phyloP scores from a whole-genome alignment of 2,113 vertebrate species.

The Rhabdomys dilectus region DNA sequence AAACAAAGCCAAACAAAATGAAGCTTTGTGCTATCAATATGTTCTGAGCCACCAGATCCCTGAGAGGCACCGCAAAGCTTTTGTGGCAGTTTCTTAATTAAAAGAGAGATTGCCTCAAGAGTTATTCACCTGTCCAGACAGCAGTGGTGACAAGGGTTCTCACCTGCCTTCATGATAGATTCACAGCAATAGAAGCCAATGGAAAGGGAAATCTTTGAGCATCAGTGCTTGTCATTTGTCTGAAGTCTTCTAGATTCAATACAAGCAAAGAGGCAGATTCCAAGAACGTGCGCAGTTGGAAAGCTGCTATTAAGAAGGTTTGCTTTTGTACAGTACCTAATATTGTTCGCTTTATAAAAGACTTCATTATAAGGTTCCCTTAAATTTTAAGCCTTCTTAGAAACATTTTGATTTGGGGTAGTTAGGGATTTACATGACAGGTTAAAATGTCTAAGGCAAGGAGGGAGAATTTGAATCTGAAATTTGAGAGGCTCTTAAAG shows the following conservation, averaged over 20 bases:
- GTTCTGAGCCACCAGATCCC: not conserved
- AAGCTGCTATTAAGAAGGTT: not conserved
- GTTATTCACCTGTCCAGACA: slow-evolving; percentile 15
- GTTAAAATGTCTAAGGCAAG: not conserved
- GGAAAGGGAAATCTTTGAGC: not conserved
- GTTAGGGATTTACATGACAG: slow-evolving; percentile 19
- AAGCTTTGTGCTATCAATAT: not conserved
- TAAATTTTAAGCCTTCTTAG: slow-evolving; percentile 48
- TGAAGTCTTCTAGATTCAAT: slow-evolving; percentile 25
- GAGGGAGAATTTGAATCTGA: slow-evolving; percentile 48
- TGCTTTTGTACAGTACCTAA: not conserved
- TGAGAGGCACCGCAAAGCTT: slow-evolving; percentile 48
- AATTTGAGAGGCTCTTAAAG: not conserved
- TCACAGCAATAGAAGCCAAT: not conserved
- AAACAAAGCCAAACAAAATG: not conserved
- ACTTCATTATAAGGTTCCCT: not conserved
- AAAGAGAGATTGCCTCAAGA: slow-evolving; percentile 60
- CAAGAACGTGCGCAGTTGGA: not conserved
- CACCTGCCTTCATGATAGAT: not conserved
- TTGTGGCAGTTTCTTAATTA: slow-evolving; percentile 78
- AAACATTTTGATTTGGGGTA: slow-evolving; percentile 47
- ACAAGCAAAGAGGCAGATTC: not conserved
- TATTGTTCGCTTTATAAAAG: slow-evolving; percentile 34
- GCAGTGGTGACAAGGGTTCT: slow-evolving; percentile 11
- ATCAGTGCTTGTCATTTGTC: not conserved